A percentile compares a stretch with the other conserved stretches of the same genome.
phyloP scores from a whole-genome alignment of 2,888 invertebrate genomes.

The Sycophila texana region DNA sequence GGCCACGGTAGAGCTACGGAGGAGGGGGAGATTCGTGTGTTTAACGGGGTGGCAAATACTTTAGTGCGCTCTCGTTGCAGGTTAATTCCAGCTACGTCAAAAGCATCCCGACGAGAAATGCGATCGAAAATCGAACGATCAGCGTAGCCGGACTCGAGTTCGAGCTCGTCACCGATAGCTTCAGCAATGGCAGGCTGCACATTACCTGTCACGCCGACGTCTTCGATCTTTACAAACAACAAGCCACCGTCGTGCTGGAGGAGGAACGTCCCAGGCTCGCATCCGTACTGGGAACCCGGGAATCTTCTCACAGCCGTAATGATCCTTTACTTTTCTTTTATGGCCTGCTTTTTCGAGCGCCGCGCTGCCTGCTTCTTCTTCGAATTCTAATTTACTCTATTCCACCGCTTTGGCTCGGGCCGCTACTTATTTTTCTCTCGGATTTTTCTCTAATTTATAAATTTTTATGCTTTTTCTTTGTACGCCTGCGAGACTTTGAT shows the following conservation, averaged over 20 bases:
- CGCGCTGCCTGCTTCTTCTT: neutral
- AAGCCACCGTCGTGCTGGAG: slow-evolving; percentile 81
- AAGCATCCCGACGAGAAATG: slow-evolving; percentile 58
- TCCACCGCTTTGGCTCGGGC: neutral
- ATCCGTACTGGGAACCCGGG: slow-evolving; percentile 84
- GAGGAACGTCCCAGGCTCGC: slow-evolving; percentile 87
- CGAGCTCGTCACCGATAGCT: slow-evolving; percentile 81
- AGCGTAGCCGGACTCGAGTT: slow-evolving; percentile 79
- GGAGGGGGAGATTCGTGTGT: no score
- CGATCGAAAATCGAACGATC: slow-evolving; percentile 64
- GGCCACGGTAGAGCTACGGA: no score
- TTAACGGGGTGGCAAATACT: no score
- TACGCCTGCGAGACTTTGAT: no score
- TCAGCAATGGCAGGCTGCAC: slow-evolving; percentile 81
- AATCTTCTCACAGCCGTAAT: slow-evolving; percentile 76
- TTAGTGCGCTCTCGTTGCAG: slow-evolving; percentile 59
- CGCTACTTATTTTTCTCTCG: neutral
- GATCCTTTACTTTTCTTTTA: neutral
- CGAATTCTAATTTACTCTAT: neutral
- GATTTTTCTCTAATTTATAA: neutral
- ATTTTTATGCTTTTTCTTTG: no score
- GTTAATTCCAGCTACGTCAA: slow-evolving; percentile 71
- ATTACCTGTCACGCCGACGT: slow-evolving; percentile 83
- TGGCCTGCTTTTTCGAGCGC: no score
- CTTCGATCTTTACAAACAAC: slow-evolving; percentile 82